These are phyloP conservation scores for Drosophila mulleri DNA, from an alignment of 2,888 invertebrate species.

Conservation along the genomic window DNA sequence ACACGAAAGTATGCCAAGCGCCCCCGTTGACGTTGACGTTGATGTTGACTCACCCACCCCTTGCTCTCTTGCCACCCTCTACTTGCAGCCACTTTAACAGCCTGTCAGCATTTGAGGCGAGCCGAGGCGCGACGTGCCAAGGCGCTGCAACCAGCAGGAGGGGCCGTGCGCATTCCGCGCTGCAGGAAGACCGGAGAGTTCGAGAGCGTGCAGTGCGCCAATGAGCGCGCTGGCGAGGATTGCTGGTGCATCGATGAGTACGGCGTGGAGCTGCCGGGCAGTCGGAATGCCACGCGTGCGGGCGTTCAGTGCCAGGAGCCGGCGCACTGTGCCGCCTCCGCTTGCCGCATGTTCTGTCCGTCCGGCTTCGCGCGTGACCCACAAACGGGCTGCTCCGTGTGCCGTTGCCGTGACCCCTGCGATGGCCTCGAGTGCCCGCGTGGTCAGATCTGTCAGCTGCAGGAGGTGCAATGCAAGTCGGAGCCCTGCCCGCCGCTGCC, in stretches of 20 bases:
- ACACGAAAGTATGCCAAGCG: conserved; percentile 64
- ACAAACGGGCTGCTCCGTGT: conserved; percentile 90
- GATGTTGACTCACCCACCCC: background rate
- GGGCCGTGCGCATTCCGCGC: conserved; percentile 87
- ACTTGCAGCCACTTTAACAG: conserved; percentile 84
- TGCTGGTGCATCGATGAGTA: conserved; percentile 95
- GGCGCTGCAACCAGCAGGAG: conserved; percentile 82
- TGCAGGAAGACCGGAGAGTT: conserved; percentile 91
- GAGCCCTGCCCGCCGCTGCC: conserved; percentile 94
- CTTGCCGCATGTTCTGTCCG: conserved; percentile 94
- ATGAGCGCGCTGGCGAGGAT: conserved; percentile 88
- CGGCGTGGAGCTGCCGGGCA: conserved; percentile 92
- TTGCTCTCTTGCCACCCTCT: background rate
- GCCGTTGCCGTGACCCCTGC: conserved; percentile 93
- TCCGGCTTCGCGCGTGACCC: conserved; percentile 91
- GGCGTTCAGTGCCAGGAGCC: conserved; percentile 85
- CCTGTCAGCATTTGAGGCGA: conserved; percentile 89
- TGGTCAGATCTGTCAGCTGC: conserved; percentile 90
- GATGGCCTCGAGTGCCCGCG: conserved; percentile 91
- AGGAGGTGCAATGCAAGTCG: conserved; percentile 91
- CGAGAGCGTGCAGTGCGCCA: conserved; percentile 90
- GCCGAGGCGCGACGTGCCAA: conserved; percentile 88
- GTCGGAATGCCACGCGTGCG: conserved; percentile 85
- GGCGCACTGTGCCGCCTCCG: conserved; percentile 91
- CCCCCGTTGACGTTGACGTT: background rate